Percentiles rank a stretch among this genome's conserved stretches.
phyloP scores from a whole-genome alignment of 2,113 vertebrate genomes.

The Okapia johnstoni region DNA sequence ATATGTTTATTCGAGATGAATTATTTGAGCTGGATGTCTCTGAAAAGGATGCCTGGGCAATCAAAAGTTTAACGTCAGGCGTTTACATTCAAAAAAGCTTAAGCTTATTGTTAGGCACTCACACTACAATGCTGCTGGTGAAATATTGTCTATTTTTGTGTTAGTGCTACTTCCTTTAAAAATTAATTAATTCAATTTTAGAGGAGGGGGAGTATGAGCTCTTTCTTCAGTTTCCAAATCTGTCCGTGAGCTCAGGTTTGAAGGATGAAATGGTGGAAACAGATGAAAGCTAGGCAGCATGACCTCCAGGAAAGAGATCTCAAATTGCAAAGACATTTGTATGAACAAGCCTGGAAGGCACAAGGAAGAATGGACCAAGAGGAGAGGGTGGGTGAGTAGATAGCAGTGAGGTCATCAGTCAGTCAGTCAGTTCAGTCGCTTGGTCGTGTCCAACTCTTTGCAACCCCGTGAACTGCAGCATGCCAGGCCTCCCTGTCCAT shows the following conservation, averaged over 20 bases:
- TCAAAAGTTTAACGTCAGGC: not conserved
- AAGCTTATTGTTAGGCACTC: not conserved
- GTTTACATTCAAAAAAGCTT: not conserved
- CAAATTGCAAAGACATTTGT: not conserved
- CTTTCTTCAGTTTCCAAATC: not conserved
- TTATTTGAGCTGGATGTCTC: not conserved
- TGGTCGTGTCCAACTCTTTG: not conserved
- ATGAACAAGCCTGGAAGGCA: not conserved
- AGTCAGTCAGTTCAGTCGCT: not conserved
- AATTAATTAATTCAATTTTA: not conserved
- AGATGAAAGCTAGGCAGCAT: not conserved
- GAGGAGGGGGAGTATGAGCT: not conserved
- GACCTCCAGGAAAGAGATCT: not conserved
- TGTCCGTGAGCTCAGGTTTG: not conserved
- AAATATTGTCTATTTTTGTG: not conserved
- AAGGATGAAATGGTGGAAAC: not conserved
- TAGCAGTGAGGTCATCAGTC: not conserved
- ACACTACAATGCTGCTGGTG: too few relatives aligned
- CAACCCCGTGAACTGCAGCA: not conserved
- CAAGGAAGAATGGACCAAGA: not conserved
- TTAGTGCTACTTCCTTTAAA: not conserved
- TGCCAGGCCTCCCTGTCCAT: not conserved
- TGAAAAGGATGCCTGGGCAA: not conserved
- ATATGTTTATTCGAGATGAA: not conserved
- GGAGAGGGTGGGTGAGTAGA: not conserved